These are phyloP conservation scores for Omphaloscelis lunosa DNA, from an alignment of 2,888 invertebrate genomes.

Conservation along the genomic window DNA sequence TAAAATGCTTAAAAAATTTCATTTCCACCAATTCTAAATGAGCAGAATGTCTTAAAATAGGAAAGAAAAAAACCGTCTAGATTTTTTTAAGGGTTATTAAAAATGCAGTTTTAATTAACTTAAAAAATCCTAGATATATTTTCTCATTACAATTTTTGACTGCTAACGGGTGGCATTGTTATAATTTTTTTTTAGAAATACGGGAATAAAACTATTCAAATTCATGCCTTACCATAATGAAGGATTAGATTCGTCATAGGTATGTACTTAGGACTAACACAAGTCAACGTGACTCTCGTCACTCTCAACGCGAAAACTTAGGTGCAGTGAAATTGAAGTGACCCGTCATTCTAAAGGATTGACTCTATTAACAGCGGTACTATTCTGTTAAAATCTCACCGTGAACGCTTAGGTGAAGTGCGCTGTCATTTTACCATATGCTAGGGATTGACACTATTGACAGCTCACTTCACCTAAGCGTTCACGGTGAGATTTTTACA, in stretches of 20 bases:
- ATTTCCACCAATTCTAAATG: neutral
- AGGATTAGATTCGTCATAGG: neutral
- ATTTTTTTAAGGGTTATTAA: neutral
- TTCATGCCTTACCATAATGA: neutral
- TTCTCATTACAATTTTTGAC: neutral
- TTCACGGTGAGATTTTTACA: too few species aligned
- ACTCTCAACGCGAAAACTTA: too few species aligned
- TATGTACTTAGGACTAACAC: neutral
- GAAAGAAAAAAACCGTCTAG: constrained; percentile 1
- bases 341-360: neutral
- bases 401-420: too few species aligned
- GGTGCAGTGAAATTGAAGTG: neutral
- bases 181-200: neutral
- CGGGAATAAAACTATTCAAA: neutral
- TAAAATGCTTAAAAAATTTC: too few species aligned
- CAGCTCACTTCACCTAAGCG: too few species aligned
- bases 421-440: too few species aligned
- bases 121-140: neutral
- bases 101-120: neutral
- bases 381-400: too few species aligned
- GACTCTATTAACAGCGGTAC: neutral
- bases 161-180: neutral
- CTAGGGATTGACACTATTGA: too few species aligned
- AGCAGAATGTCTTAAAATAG: neutral
- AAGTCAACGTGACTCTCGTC: too few species aligned